A percentile compares a stretch with the other conserved stretches of the same genome.
phyloP scores from a whole-genome alignment of 2,797 vertebrate species.

The Echeneis naucrates region DNA sequence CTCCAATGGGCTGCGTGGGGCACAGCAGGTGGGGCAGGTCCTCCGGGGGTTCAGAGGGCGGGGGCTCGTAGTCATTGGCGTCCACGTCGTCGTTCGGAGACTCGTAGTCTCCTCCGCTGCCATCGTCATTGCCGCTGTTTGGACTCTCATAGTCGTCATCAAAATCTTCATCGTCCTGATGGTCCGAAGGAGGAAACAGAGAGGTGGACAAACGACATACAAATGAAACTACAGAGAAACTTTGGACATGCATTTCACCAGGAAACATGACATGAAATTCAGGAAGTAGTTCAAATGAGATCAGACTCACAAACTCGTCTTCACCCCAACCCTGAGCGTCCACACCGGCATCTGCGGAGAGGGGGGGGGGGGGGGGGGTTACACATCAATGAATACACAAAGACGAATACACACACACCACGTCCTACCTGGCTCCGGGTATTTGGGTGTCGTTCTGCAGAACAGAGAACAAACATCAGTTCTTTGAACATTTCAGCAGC shows the following conservation, averaged over 20 bases:
- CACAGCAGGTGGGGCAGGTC: slow-evolving; percentile 82
- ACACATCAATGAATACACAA: not conserved
- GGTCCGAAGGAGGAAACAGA: not conserved
- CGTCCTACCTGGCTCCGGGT: slow-evolving; percentile 75
- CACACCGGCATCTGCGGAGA: slow-evolving; percentile 49
- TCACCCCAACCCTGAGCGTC: slow-evolving; percentile 74
- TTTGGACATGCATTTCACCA: no score
- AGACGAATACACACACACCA: not conserved
- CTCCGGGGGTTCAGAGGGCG: slow-evolving; percentile 88
- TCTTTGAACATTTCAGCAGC: not conserved
- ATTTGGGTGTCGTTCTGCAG: slow-evolving; percentile 64
- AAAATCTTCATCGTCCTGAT: slow-evolving; percentile 82
- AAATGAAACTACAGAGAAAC: no score
- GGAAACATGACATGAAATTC: no score
- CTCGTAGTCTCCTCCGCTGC: slow-evolving; percentile 87
- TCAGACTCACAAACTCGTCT: slow-evolving; percentile 83
- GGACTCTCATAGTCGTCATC: slow-evolving; percentile 93
- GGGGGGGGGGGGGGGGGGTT: no score
- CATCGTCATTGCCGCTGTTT: slow-evolving; percentile 74
- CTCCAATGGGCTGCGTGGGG: slow-evolving; percentile 82
- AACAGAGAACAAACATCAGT: not conserved
- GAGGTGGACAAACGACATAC: no score
- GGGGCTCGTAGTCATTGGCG: slow-evolving; percentile 90
- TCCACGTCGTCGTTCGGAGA: slow-evolving; percentile 85
- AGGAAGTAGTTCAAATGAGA: no score